Evolutionary conservation across 35 echinoderm and acorn worm genomes (phyloP).

Genomic region (Strongylocentrotus purpuratus): DNA sequence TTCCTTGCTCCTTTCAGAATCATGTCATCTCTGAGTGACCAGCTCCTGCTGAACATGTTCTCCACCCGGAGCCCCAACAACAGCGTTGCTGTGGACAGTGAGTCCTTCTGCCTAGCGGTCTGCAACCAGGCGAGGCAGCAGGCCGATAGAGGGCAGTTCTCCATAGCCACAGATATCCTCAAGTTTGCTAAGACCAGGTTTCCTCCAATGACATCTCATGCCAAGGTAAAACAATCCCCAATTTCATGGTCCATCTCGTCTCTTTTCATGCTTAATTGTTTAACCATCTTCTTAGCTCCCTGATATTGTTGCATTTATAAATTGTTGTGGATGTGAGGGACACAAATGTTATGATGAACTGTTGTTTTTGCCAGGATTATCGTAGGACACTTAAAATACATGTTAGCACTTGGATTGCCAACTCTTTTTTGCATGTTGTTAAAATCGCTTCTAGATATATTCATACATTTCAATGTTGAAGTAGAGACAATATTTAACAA

Average conservation of each 20-base stretch:
- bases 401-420: no score
- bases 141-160: slow-evolving; percentile 62
- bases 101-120: slow-evolving; percentile 78
- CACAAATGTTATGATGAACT: no score
- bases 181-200: slow-evolving; percentile 77
- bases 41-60: slow-evolving; percentile 75
- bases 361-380: no score
- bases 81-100: slow-evolving; percentile 64
- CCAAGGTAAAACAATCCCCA: slow-evolving; percentile 69
- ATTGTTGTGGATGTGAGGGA: no score
- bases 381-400: no score
- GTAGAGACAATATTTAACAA: no score
- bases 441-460: no score
- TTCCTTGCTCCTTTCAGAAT: slow-evolving; percentile 28
- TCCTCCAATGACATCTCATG: slow-evolving; percentile 66
- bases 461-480: no score
- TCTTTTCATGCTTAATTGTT: neutral
- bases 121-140: slow-evolving; percentile 85
- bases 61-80: slow-evolving; percentile 28
- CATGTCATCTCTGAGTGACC: slow-evolving; percentile 85
- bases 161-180: slow-evolving; percentile 61
- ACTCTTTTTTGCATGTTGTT: no score
- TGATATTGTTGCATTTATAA: no score
- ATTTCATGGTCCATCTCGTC: neutral
- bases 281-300: no score